Base-by-base conservation (phyloP, 2,797 vertebrate species). In the Leptoclinus maculatus region DNA sequence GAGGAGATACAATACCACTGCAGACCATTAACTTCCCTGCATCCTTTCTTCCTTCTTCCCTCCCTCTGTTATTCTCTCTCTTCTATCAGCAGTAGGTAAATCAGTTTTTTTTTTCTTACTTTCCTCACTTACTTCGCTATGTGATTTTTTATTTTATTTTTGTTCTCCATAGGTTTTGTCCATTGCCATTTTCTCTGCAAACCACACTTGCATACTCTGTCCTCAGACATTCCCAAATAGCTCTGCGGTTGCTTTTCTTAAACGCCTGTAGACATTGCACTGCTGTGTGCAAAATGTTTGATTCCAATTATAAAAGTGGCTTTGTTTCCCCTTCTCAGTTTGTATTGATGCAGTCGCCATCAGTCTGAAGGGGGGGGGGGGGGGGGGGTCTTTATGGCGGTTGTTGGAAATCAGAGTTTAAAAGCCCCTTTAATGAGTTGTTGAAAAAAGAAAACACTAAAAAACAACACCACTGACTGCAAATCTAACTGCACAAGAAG, bases 331-430 rank as follows among this genome's bases (percentile, higher is more conserved):
- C 70, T 60, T 16, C 13, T 54, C 25, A 17, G 59, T 79, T 73
- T 76, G 56, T 84, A 83, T 72, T 69, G 72, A 78, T 81, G 75
- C 78, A 62, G 70, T 74, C 45, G 8, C 7, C 1, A 17, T 47
- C 45, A 47, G n/a, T 53, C 8, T 53, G 51, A 41, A 16, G 11
- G 25, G 17, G 16, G 32, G 5, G 29, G 29, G 5, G 27, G 32
- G 23, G 1, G 34, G 23, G 25, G 10, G 11, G 65, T 6, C 63
- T 84, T 87, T 83, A 84, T 78, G 23, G 69, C 74, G 34, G 75
- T 74, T 79, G 38, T 65, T 85, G 65, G 79, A 81, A 74, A 83
- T 83, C 56, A 84, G 36, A 75, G 76, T 91, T 93, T 91, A 90
- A 83, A 27, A 60, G 74, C 51, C 78, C 76, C 14, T 84, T 87